Percentiles rank a stretch among this genome's conserved stretches.
Evolutionary conservation across 2,797 vertebrate genomes (phyloP).

Genomic region (Lagocephalus sceleratus): DNA sequence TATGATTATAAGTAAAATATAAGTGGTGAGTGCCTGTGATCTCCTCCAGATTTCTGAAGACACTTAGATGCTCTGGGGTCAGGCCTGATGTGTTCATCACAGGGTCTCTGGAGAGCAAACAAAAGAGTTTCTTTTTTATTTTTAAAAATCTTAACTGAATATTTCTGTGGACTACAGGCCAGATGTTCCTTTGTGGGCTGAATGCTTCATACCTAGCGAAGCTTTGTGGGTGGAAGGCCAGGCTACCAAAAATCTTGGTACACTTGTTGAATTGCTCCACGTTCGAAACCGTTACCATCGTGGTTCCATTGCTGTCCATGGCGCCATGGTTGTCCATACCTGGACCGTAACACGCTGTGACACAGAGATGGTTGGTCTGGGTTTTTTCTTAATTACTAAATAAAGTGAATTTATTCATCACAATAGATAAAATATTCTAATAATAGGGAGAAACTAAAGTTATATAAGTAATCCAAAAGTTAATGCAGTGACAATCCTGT

Average conservation of each 20-base stretch:
- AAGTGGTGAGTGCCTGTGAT: constrained; percentile 82
- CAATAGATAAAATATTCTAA: too few relatives aligned
- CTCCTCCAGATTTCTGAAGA: constrained; percentile 87
- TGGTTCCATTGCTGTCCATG: constrained; percentile 66
- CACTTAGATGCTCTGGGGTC: constrained; percentile 75
- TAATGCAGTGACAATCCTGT: background rate
- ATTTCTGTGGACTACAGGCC: too few relatives aligned
- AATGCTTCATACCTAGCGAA: constrained; percentile 78
- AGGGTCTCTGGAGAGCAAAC: constrained; percentile 66
- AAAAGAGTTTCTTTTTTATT: background rate
- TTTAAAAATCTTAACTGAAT: too few relatives aligned
- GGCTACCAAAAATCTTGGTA: constrained; percentile 90
- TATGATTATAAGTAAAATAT: background rate
- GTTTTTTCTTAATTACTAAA: background rate
- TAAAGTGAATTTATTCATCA: too few relatives aligned
- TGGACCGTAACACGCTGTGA: constrained; percentile 88
- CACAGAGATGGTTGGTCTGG: constrained; percentile 6
- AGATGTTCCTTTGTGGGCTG: background rate
- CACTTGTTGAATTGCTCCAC: constrained; percentile 85
- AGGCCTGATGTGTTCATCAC: constrained; percentile 75
- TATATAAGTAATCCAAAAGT: background rate
- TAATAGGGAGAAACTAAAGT: too few relatives aligned
- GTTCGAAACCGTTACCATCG: constrained; percentile 83
- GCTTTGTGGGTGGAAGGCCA: constrained; percentile 87
- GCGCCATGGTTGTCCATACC: constrained; percentile 80